A percentile compares a stretch with the other conserved stretches of the same genome.
These are phyloP conservation scores for Agrochola lychnidis DNA, from an alignment of 2,888 invertebrate species.

Conservation along the genomic window DNA sequence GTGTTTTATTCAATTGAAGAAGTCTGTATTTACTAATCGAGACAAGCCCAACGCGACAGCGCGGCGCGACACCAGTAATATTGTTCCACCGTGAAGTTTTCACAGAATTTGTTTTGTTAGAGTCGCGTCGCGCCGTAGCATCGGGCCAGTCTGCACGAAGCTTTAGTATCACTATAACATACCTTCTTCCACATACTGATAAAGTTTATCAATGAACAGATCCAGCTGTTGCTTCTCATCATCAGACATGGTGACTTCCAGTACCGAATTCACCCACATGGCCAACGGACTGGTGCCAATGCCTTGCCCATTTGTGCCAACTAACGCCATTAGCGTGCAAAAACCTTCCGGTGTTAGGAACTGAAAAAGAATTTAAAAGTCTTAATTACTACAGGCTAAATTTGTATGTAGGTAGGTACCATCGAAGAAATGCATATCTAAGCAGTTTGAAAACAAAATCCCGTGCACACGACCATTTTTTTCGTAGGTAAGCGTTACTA, in stretches of 20 bases:
- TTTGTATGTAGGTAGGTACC: too few relatives aligned
- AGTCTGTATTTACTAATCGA: not conserved
- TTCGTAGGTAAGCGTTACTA: too few relatives aligned
- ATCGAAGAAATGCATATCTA: too few relatives aligned
- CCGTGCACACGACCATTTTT: too few relatives aligned
- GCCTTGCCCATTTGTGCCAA: conserved; percentile 98
- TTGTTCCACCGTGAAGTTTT: too few relatives aligned
- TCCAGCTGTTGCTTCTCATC: conserved; percentile 93
- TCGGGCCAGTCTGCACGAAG: too few relatives aligned
- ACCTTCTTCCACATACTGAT: conserved; percentile 96
- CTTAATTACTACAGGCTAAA: not conserved
- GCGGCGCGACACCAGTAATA: too few relatives aligned
- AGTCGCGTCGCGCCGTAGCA: too few relatives aligned
- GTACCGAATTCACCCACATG: conserved; percentile 95
- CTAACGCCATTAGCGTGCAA: conserved; percentile 92
- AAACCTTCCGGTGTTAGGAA: conserved; percentile 96
- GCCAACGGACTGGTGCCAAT: conserved; percentile 97
- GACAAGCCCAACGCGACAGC: too few relatives aligned
- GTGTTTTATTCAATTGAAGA: not conserved
- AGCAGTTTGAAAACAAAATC: too few relatives aligned
- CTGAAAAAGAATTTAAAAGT: conserved; percentile 71
- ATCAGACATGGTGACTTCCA: conserved; percentile 92
- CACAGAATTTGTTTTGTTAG: too few relatives aligned
- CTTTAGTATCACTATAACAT: conserved; percentile 49
- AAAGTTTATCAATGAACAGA: conserved; percentile 94